These are phyloP conservation scores for Ophion costatus DNA, from an alignment of 2,888 invertebrate species.

Conservation along the genomic window DNA sequence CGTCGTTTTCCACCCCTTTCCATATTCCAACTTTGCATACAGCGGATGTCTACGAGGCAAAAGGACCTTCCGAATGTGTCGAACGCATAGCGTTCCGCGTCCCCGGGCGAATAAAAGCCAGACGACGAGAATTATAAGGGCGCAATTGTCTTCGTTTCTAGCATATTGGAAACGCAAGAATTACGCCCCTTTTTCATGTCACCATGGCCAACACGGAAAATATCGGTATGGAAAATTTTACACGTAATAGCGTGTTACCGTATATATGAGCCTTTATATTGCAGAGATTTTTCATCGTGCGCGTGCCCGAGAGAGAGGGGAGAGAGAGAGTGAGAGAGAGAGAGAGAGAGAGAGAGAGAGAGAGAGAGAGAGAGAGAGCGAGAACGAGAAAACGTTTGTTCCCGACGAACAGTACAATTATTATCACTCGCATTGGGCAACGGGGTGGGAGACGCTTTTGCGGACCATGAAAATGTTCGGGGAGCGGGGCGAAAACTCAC, in stretches of 20 bases:
- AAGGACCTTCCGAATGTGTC: neutral
- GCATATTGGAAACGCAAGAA: neutral
- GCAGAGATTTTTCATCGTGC: slow-evolving; percentile 61
- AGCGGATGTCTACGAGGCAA: neutral
- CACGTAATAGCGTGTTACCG: slow-evolving; percentile 27
- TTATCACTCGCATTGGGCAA: slow-evolving; percentile 43
- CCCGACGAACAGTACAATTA: slow-evolving; percentile 63
- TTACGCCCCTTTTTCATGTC: neutral
- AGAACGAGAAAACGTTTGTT: slow-evolving; percentile 62
- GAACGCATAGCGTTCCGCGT: neutral
- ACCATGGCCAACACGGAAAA: neutral
- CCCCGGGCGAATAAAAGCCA: neutral
- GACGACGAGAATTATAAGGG: neutral
- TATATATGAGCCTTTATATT: slow-evolving; percentile 44
- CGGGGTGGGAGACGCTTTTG: neutral
- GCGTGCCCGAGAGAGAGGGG: slow-evolving; percentile 2
- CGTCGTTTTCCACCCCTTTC: slow-evolving; percentile 49
- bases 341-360: slow-evolving; percentile 30
- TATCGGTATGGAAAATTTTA: slow-evolving; percentile 4
- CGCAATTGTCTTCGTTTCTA: neutral
- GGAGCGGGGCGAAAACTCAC: neutral
- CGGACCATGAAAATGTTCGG: slow-evolving; percentile 9
- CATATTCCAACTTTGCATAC: slow-evolving; percentile 33
- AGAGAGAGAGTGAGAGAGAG: slow-evolving; percentile 47
- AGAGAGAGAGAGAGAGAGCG: slow-evolving; percentile 15